Base-by-base conservation (phyloP, 2,797 vertebrate genomes). In the Tiaroga cobitis region DNA sequence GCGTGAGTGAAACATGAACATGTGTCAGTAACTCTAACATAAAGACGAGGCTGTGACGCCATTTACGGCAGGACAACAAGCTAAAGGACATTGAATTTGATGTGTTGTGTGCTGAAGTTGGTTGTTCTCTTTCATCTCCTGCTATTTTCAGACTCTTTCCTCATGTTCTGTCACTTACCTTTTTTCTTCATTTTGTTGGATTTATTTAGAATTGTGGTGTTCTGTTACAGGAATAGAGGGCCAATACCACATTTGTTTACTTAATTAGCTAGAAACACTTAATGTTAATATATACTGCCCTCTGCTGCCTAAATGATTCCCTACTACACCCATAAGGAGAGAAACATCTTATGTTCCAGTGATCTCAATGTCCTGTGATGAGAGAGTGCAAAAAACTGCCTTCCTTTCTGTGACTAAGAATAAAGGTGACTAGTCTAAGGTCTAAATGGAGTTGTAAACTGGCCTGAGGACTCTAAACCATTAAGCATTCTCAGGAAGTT, bases 51-150 rank as follows among this genome's bases (percentile, higher is more conserved):
- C 15, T 26, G 21, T 41, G 46, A 54, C 13, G 34, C 13, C 49
- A 43, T 54, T 84, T 24, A 59, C 8, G 9, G 34, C 8, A 65
- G n/a, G 37, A 59, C 74, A 78, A 84, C 61, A 83, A 75, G 82
- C 32, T 54, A 21, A 61, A 83, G 82, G 32, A 83, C 82, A 83
- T 67, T 65, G 37, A 65, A 76, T 76, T 76, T 39, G 72, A 19
- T 29, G 32, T 9, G 32, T 9, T 15, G 10, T 61, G 68, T 16
- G 6, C n/a, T 9, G 5, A 2, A 49, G 70, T 18, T 76, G 72
- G 76, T 83, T 76, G 29, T 76, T 51, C 39, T 4, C 19, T n/a
- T 43, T 19, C 3, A 4, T 41, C 16, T 41, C 5, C 4, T 2
- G 43, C 63, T 54, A 21, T 69, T 54, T 80, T 11, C 15, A 43